Evolutionary conservation across 1,140 invertebrate species (phyloP).

Genomic region (Batillaria attramentaria): DNA sequence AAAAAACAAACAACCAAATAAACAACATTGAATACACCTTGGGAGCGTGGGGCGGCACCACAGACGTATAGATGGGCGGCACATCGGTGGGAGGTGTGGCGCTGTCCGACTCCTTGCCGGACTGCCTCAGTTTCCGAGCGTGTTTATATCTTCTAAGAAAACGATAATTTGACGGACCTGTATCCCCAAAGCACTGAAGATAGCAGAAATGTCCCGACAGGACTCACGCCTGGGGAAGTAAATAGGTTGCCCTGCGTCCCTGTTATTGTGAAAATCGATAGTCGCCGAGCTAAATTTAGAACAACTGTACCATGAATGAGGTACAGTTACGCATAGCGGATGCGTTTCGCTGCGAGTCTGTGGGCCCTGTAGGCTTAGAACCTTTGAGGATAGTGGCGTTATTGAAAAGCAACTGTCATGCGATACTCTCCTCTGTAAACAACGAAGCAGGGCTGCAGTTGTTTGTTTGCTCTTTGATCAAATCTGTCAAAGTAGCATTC

Average conservation of each 20-base stretch:
- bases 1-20: no score
- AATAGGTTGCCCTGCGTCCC: constrained; percentile 14
- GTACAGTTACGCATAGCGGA: neutral
- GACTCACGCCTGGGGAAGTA: constrained; percentile 3
- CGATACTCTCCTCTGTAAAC: neutral
- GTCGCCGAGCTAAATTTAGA: constrained; percentile 28
- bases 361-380: neutral
- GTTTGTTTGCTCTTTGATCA: constrained; percentile 29
- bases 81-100: no score
- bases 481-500: constrained; percentile 30
- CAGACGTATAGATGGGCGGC: no score
- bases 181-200: no score
- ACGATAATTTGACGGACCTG: no score
- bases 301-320: constrained; percentile 17
- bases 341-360: neutral
- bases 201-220: constrained; percentile 9
- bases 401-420: neutral
- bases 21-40: no score
- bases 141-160: no score
- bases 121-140: no score
- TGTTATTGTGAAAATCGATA: constrained; percentile 27
- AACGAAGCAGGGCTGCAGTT: constrained; percentile 7
- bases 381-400: no score
- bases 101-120: no score
- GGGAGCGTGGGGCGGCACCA: no score